phyloP scores from a whole-genome alignment of 2,797 vertebrate genomes.

The Galagoides demidoff region DNA sequence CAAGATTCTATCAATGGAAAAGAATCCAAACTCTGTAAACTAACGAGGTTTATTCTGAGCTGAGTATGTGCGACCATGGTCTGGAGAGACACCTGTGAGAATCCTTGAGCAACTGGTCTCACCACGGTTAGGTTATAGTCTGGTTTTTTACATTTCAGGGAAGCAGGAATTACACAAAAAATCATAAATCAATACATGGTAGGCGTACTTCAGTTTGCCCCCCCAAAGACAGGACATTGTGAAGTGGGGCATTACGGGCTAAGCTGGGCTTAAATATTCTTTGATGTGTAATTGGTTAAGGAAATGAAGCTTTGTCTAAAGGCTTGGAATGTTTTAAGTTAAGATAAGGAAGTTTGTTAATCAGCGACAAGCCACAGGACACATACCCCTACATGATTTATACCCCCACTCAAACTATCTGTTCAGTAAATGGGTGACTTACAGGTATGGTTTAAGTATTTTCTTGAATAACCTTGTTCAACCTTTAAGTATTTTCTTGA shows the following conservation, averaged over 20 bases:
- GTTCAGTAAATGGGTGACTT: neutral
- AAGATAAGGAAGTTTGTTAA: neutral
- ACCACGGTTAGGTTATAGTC: neutral
- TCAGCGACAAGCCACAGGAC: neutral
- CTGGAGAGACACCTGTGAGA: neutral
- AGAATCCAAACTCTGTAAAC: neutral
- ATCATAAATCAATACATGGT: neutral
- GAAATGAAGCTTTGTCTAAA: neutral
- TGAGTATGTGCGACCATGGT: neutral
- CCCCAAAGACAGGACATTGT: neutral
- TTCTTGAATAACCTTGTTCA: neutral
- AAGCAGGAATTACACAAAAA: neutral
- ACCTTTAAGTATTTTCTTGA: neutral
- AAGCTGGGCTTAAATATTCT: neutral
- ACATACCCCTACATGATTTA: neutral
- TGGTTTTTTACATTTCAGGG: neutral
- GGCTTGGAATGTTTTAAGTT: neutral
- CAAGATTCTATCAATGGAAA: neutral
- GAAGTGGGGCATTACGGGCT: neutral
- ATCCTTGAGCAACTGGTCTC: neutral
- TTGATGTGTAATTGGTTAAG: neutral
- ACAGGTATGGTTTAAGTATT: neutral
- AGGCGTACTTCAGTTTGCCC: neutral
- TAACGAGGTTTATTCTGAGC: neutral
- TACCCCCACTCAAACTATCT: neutral